phyloP scores from a whole-genome alignment of 2,797 vertebrate genomes.

The Echeneis naucrates region DNA sequence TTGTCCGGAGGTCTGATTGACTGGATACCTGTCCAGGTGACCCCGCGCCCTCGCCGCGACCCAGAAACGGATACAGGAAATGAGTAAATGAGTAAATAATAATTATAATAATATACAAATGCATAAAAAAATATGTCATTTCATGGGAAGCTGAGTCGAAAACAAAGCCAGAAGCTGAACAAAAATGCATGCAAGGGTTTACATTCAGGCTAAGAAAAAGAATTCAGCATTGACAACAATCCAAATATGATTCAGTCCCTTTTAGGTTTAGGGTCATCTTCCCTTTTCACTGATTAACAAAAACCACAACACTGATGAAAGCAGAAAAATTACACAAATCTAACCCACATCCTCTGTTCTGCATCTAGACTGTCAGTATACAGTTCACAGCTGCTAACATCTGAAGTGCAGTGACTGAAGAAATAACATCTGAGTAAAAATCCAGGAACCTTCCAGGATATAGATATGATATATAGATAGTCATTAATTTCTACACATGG shows the following conservation, averaged over 20 bases:
- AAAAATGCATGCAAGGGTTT: background rate
- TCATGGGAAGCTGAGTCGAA: background rate
- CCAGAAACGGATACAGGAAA: too few species aligned
- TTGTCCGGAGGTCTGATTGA: too few species aligned
- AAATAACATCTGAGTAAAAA: background rate
- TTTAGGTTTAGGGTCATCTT: background rate
- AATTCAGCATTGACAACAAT: background rate
- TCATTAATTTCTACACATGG: conserved; percentile 13
- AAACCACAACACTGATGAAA: conserved; percentile 24
- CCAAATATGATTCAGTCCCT: background rate
- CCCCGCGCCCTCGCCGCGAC: too few species aligned
- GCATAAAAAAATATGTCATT: too few species aligned
- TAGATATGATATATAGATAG: too few species aligned
- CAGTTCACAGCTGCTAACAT: conserved; percentile 18
- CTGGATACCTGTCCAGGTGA: too few species aligned
- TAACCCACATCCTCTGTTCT: conserved; percentile 9
- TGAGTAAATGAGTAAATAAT: too few species aligned
- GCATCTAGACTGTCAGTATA: conserved; percentile 13
- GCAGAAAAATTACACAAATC: conserved; percentile 22
- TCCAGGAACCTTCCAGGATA: conserved; percentile 16
- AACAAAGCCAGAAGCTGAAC: background rate
- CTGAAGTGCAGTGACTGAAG: conserved; percentile 22
- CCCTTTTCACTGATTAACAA: background rate
- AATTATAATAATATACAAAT: too few species aligned
- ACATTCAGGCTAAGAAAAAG: background rate